Percentiles rank a stretch among this genome's conserved stretches.
phyloP scores from a whole-genome alignment of 2,888 invertebrate genomes.

The Plebejus anna region DNA sequence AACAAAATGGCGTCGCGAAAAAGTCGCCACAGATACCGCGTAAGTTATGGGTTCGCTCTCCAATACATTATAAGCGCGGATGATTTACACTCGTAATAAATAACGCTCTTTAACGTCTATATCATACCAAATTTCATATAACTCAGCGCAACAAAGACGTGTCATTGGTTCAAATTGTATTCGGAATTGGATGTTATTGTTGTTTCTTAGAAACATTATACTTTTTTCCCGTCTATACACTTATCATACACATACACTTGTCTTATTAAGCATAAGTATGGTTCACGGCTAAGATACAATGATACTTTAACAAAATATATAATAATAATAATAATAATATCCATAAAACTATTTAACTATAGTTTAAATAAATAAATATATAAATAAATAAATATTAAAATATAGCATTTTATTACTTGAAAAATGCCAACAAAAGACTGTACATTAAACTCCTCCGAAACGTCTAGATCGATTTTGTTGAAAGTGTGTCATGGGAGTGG shows the following conservation, averaged over 20 bases:
- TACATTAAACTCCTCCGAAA: too few relatives aligned
- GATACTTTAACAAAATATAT: not conserved
- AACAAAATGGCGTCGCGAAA: constrained; percentile 15
- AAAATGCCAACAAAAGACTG: too few relatives aligned
- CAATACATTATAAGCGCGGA: constrained; percentile 58
- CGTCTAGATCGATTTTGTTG: too few relatives aligned
- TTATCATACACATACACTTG: not conserved
- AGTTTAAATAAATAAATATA: too few relatives aligned
- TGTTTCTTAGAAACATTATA: not conserved
- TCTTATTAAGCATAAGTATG: not conserved
- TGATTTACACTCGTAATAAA: constrained; percentile 64
- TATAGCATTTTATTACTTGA: too few relatives aligned
- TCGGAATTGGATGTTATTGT: constrained; percentile 35
- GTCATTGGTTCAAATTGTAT: constrained; percentile 42
- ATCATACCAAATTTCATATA: constrained; percentile 53
- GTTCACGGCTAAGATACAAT: not conserved
- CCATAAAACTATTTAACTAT: too few relatives aligned
- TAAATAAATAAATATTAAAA: too few relatives aligned
- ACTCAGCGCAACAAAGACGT: constrained; percentile 55
- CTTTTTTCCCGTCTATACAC: not conserved
- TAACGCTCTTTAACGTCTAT: constrained; percentile 54
- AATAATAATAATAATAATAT: too few relatives aligned
- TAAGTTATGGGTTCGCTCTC: constrained; percentile 38
- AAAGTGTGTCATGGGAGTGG: too few relatives aligned
- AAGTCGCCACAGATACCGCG: constrained; percentile 22